Evolutionary conservation across 2,888 invertebrate genomes (phyloP).

Genomic region (Tiliacea citrago): DNA sequence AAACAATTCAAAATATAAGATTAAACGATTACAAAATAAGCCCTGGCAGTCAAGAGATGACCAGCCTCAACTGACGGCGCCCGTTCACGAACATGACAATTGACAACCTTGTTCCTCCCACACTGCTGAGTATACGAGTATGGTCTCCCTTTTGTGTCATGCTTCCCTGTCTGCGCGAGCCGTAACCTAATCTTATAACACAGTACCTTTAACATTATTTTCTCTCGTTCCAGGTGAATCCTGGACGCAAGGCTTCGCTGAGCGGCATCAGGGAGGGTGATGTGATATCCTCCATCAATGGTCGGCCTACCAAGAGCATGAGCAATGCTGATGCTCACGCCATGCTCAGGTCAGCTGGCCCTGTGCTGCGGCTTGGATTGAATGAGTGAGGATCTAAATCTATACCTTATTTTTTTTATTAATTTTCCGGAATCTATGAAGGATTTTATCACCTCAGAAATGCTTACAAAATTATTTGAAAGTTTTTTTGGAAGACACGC

Average conservation of each 20-base stretch:
- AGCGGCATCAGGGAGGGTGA: slow-evolving; percentile 95
- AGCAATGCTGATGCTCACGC: slow-evolving; percentile 94
- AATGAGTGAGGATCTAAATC: slow-evolving; percentile 92
- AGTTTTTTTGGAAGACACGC: background rate
- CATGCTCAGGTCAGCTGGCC: slow-evolving; percentile 93
- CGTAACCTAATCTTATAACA: background rate
- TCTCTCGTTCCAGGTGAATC: slow-evolving; percentile 93
- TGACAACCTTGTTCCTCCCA: background rate
- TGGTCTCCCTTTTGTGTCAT: background rate
- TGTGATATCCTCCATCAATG: slow-evolving; percentile 95
- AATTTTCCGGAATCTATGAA: background rate
- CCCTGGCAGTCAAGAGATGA: no score
- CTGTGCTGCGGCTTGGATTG: slow-evolving; percentile 92
- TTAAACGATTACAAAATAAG: no score
- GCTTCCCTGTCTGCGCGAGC: background rate
- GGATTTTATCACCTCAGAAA: background rate
- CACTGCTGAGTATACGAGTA: background rate
- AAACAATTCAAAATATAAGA: no score
- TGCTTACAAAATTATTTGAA: background rate
- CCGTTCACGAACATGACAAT: no score
- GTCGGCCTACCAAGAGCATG: slow-evolving; percentile 92
- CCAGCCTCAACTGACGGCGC: no score
- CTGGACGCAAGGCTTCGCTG: slow-evolving; percentile 95
- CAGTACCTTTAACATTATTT: background rate
- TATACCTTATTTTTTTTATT: background rate